Percentiles rank a stretch among this genome's conserved stretches.
Evolutionary conservation across 2,113 vertebrate genomes (phyloP).

Genomic region (Ammodytes dubius): DNA sequence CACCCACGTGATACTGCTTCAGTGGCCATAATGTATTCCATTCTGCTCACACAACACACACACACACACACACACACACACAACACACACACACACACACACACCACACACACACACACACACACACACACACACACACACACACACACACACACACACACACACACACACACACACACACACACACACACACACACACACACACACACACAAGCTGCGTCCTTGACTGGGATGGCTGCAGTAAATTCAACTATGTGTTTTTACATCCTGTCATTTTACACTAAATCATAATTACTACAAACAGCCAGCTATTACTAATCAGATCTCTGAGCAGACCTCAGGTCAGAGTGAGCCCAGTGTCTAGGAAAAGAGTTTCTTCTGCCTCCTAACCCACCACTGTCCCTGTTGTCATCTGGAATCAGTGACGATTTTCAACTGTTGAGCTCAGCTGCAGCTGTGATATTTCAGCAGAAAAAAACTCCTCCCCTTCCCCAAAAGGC

Average conservation of each 20-base stretch:
- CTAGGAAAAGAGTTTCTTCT: not conserved
- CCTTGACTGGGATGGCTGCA: constrained; percentile 28
- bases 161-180: constrained; percentile 4
- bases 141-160: not conserved
- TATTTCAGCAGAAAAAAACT: not conserved
- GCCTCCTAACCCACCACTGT: constrained; percentile 10
- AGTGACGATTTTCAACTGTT: constrained; percentile 25
- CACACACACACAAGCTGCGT: constrained; percentile 4
- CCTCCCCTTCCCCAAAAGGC: not conserved
- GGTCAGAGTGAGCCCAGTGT: not conserved
- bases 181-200: not conserved
- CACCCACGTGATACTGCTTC: not conserved
- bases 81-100: too few species aligned
- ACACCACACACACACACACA: too few species aligned
- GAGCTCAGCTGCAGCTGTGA: constrained; percentile 20
- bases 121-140: not conserved
- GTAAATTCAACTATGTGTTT: constrained; percentile 34
- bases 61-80: too few species aligned
- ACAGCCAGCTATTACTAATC: constrained; percentile 4
- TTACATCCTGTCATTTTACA: constrained; percentile 10
- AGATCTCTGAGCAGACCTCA: not conserved
- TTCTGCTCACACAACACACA: too few species aligned
- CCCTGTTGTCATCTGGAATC: constrained; percentile 24
- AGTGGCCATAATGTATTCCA: not conserved
- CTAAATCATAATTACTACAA: constrained; percentile 28